phyloP scores from a whole-genome alignment of 2,113 vertebrate genomes.

The Leucopsar rothschildi region DNA sequence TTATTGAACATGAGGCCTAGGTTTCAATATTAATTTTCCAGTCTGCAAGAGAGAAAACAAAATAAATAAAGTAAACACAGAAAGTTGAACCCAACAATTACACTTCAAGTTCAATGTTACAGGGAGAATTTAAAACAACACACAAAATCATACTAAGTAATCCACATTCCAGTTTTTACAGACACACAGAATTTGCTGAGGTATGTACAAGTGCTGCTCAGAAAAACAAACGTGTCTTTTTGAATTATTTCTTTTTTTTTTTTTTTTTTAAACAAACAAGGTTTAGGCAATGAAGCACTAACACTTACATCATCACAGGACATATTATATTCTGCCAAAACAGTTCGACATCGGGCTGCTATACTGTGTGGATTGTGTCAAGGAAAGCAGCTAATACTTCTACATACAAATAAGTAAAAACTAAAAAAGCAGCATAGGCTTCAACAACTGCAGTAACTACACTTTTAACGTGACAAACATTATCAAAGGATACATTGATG shows the following conservation, averaged over 20 bases:
- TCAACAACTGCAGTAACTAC: background rate
- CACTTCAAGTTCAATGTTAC: background rate
- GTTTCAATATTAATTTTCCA: constrained; percentile 97
- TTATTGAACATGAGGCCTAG: constrained; percentile 94
- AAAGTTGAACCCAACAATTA: background rate
- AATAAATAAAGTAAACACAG: background rate
- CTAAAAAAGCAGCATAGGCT: background rate
- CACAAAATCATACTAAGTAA: background rate
- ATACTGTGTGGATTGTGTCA: constrained; percentile 81
- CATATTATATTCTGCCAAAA: constrained; percentile 99
- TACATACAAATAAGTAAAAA: background rate
- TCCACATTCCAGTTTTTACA: background rate
- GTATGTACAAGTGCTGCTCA: background rate
- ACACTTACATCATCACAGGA: constrained; percentile 97
- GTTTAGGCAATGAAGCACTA: background rate
- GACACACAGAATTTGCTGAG: background rate
- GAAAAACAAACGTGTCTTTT: background rate
- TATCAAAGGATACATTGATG: constrained; percentile 96
- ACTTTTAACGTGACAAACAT: background rate
- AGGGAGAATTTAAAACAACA: background rate
- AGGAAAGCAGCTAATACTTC: constrained; percentile 64
- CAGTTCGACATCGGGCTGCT: constrained; percentile 94
- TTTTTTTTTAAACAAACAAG: background rate
- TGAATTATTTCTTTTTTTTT: background rate
- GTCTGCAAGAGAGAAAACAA: constrained; percentile 77